Percentiles rank a stretch among this genome's conserved stretches.
Conservation (phyloP, 2,113 vertebrate genomes). For the Accipiter virgatus region DNA sequence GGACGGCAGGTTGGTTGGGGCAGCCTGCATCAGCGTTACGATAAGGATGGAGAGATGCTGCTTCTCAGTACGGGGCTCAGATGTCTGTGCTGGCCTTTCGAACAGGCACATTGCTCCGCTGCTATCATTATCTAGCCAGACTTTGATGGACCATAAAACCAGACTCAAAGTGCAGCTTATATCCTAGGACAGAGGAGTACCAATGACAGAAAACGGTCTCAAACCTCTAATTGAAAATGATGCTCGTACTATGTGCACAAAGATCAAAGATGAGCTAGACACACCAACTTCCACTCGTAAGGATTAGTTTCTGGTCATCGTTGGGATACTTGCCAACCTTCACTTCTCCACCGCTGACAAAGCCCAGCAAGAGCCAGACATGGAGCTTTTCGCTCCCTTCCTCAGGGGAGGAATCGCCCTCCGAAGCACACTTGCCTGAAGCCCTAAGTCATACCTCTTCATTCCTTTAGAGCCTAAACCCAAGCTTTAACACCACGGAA, state of each 20-base stretch:
- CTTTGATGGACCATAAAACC: background rate
- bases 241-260: rapidly evolving
- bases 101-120: rapidly evolving
- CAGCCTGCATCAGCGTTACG: background rate
- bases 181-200: background rate
- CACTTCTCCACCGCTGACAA: background rate
- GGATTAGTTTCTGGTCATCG: background rate
- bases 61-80: background rate
- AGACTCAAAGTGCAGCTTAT: background rate
- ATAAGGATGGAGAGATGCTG: background rate
- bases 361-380: background rate
- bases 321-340: background rate
- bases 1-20: background rate
- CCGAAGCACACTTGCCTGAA: background rate
- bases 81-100: background rate
- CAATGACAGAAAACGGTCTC: rapidly evolving
- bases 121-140: background rate
- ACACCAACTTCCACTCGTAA: background rate
- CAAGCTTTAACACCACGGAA: background rate
- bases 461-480: background rate
- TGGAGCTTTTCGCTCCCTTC: background rate
- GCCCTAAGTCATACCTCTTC: background rate
- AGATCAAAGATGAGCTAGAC: background rate
- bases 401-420: background rate
- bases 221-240: background rate